Base-by-base conservation (phyloP, 2,888 invertebrate genomes). In the Synanthedon myopaeformis region DNA sequence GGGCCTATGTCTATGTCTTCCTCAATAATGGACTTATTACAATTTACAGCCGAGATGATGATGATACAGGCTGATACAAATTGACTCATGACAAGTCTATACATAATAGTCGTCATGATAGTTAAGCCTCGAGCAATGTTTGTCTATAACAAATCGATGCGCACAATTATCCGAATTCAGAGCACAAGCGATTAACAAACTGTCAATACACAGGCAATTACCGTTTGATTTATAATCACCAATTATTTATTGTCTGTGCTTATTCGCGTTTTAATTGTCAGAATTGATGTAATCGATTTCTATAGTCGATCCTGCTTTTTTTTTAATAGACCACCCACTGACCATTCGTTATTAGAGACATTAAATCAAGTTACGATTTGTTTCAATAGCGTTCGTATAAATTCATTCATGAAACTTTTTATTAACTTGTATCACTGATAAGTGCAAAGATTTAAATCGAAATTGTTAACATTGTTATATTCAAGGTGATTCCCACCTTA, bases 221-320 rank as follows among this genome's bases (percentile, higher is more conserved):
- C 60, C 51, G 41, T 53, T 60, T 72, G 74, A 76, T 74, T 70
- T 72, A 74, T 71, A 61, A 56, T 50, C 56, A 60, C 53, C 65
- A 65, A 76, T 76, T 67, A 68, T 65, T 74, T 68, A 69, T 65
- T 67, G 71, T 72, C 70, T 63, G 61, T 62, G 61, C 62, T 63
- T 67, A 71, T 71, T 70, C 69, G 69, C 65, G 63, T 67, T 64
- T 64, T 70, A 70, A 73, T 73, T 71, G 66, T 69, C 67, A 62
- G 62, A 62, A 57, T 56, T 51, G 65, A 59, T 59, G 58, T 63
- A 65, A 69, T 67, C 65, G 65, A 69, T 71, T 70, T 68, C 66
- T 59, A 59, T 62, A 59, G 57, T 59, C 59, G 56, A 58, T 61
- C 58, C 58, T 58, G 10, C 23, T 59, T 51, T 51, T 51, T 51